Base-by-base conservation (phyloP, 2,888 invertebrate species). In the Eristalis pertinax region DNA sequence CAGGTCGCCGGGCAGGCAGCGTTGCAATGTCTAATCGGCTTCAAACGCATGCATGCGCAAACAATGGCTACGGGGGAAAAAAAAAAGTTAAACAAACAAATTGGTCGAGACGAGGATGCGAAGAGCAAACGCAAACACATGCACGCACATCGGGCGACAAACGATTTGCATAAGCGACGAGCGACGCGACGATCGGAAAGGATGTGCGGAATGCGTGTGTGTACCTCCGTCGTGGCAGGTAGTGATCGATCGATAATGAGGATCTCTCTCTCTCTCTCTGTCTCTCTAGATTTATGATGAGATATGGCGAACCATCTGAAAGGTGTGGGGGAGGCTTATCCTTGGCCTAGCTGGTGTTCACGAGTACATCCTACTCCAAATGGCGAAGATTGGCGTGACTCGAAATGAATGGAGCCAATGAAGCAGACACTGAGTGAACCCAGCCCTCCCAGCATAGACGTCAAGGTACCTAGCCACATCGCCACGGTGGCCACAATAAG, bases 61-160 rank as follows among this genome's bases (percentile, higher is more conserved):
- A 50, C 50, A 50, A 50, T 50, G n/a, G 50, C 50, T 2, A n/a
- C 41, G 10, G 10, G 24, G 50, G 69, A 50, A n/a, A n/a, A n/a
- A n/a, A n/a, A n/a, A n/a, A 64, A 78, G 70, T 78, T 70, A 63
- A 64, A 63, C 63, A 64, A 78, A 70, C 70, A 73, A 69, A 65
- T 73, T 73, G 43, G 60, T 35, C n/a, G 41, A 38, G 38, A 72
- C 65, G 24, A n/a, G n/a, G n/a, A 60, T 60, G 24, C 3, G 60
- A 24, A 41, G 15, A 41, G 15, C 15, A 15, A 41, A 41, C 41
- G 15, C 41, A 41, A 41, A 41, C 15, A 41, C 4, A 13, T 4
- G 15, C 10, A 10, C 32, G 13, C 38, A 38, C 2, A 13, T 2
- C 5, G 15, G 0, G n/a, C 19, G 19, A 19, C n/a, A 19, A 50